Base-by-base conservation (phyloP, 2,113 vertebrate species). In the Ceuthmochares aereus region DNA sequence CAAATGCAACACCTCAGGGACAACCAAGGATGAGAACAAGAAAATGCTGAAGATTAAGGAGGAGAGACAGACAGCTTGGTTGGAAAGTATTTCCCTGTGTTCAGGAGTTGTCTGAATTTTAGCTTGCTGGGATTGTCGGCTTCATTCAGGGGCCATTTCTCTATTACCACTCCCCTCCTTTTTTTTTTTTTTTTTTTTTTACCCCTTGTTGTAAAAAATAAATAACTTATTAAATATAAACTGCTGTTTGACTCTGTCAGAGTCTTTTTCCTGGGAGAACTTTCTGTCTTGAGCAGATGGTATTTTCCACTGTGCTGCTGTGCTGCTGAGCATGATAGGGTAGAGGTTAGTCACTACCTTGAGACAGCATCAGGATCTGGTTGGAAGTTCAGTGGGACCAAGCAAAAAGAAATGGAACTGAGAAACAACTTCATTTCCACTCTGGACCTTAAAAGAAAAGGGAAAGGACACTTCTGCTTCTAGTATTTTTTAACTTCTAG, bases 251-350 rank as follows among this genome's bases (percentile, higher is more conserved):
- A 49, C 47, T 47, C 47, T 47, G 47, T 47, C 47, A 49, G 29
- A 47, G 27, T 30, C 16, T 47, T 20, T 59, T 77, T 69, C 21
- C 64, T 58, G 77, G 16, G 47, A 81, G 29, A 81, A 49, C 55
- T 90, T 94, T 73, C 37, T 42, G 7, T 18, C 15, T 51, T 81
- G 26, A 55, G 20, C 47, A 49, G 21, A 23, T 49, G 47, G 47
- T 49, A 49, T 9, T 49, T 49, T 49, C 47, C 47, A 13, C 13
- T 3, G 0, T 18, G 27, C 10, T 63, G 51, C 34, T 4, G 14
- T 0, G 0, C 7, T 70, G 60, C 51, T 43, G 17, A n/a, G 1
- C 15, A 10, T 1, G 2, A 14, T 58, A 36, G 19, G 7, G 20
- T 4, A 51, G 10, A 58, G 62, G 12, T 43, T 11, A 22, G n/a